These are phyloP conservation scores for Adelognathus sp. DNA, from an alignment of 2,888 invertebrate species.

Conservation along the genomic window DNA sequence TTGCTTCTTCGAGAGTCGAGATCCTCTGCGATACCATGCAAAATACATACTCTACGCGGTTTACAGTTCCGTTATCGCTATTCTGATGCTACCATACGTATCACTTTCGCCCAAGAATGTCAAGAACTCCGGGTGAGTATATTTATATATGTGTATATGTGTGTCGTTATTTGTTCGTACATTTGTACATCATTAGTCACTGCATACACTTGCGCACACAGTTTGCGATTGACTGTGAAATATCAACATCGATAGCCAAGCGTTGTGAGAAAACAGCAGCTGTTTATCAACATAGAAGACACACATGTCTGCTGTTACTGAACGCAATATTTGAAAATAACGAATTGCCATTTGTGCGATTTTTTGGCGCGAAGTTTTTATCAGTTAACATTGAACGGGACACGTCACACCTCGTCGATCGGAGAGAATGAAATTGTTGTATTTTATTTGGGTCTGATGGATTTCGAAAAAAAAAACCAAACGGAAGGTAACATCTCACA, in stretches of 20 bases:
- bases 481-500: too few relatives aligned
- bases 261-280: background rate
- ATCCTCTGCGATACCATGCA: constrained; percentile 56
- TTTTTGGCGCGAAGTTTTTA: background rate
- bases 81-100: constrained; percentile 53
- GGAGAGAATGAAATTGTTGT: too few relatives aligned
- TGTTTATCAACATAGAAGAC: background rate
- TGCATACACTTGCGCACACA: background rate
- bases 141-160: background rate
- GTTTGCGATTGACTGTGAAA: background rate
- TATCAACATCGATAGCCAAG: background rate
- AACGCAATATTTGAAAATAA: background rate
- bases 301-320: background rate
- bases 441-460: too few relatives aligned
- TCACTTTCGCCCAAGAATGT: constrained; percentile 55
- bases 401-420: too few relatives aligned
- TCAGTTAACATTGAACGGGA: too few relatives aligned
- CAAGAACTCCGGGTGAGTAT: constrained; percentile 53
- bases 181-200: background rate
- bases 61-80: constrained; percentile 51
- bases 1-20: constrained; percentile 58
- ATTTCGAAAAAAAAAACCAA: too few relatives aligned
- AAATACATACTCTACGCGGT: constrained; percentile 58
- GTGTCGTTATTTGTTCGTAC: too few relatives aligned
- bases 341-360: background rate